These are phyloP conservation scores for Gila robusta DNA, from an alignment of 2,797 vertebrate species.

Conservation along the genomic window DNA sequence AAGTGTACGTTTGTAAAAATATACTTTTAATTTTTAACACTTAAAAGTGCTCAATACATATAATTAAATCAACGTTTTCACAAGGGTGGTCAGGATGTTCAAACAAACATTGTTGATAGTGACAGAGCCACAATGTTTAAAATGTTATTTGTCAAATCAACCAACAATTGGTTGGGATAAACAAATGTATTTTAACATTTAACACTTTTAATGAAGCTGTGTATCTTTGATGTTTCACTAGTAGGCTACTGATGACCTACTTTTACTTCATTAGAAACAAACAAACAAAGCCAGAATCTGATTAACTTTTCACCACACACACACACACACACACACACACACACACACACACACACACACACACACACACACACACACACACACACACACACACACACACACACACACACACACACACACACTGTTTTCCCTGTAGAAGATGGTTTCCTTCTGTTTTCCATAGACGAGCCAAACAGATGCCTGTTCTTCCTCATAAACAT, in stretches of 20 bases:
- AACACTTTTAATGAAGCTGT: neutral
- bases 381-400: slow-evolving; percentile 58
- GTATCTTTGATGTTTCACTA: neutral
- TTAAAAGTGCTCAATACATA: neutral
- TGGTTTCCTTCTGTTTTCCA: slow-evolving; percentile 32
- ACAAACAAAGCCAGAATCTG: neutral
- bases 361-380: slow-evolving; percentile 55
- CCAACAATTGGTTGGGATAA: neutral
- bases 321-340: neutral
- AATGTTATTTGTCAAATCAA: neutral
- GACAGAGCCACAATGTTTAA: neutral
- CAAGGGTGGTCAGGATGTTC: too few relatives aligned
- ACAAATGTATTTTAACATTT: neutral
- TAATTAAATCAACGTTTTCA: neutral
- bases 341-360: too few relatives aligned
- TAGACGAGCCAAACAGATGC: slow-evolving; percentile 2
- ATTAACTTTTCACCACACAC: too few relatives aligned
- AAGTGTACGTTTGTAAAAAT: neutral
- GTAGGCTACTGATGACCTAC: neutral
- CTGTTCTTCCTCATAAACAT: slow-evolving; percentile 2
- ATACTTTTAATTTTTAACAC: neutral
- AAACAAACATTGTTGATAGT: neutral
- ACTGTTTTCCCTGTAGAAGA: slow-evolving; percentile 13
- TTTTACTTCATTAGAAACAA: neutral
- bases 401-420: slow-evolving; percentile 32